Evolutionary conservation across 2,888 invertebrate genomes (phyloP).

Genomic region (Acanthosepion pharaonis): DNA sequence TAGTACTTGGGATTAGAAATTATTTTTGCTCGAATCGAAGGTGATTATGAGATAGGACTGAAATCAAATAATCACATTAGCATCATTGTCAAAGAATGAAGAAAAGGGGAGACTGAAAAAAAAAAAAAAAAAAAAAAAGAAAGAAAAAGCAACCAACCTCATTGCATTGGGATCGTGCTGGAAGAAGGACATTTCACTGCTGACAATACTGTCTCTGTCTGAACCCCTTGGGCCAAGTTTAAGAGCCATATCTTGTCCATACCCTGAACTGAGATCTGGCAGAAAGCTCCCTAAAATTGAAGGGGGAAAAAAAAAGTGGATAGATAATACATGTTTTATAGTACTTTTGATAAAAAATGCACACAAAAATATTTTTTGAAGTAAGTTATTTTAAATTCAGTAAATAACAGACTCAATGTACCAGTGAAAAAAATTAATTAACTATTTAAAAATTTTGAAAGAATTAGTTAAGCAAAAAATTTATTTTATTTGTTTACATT

Average conservation of each 20-base stretch:
- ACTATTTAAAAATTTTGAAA: neutral
- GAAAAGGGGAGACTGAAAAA: too few species aligned
- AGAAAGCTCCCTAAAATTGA: slow-evolving; percentile 62
- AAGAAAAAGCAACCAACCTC: slow-evolving; percentile 51
- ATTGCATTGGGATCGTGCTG: slow-evolving; percentile 58
- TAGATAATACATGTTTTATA: too few species aligned
- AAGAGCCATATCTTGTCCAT: slow-evolving; percentile 66
- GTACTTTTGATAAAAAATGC: too few species aligned
- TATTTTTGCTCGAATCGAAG: too few species aligned
- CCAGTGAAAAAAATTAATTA: neutral
- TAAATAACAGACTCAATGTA: neutral
- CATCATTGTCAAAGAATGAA: too few species aligned
- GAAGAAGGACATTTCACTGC: slow-evolving; percentile 64
- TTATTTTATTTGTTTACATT: neutral
- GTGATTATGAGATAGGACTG: too few species aligned
- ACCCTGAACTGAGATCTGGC: slow-evolving; percentile 62
- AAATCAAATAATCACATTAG: too few species aligned
- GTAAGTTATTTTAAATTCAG: neutral
- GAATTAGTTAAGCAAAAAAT: neutral
- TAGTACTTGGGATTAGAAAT: too few species aligned
- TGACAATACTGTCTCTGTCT: slow-evolving; percentile 63
- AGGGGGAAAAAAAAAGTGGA: too few species aligned
- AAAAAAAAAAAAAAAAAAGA: too few species aligned
- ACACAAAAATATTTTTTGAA: too few species aligned
- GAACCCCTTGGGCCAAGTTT: slow-evolving; percentile 57